Base-by-base conservation (phyloP, 2,888 invertebrate species). In the Drosophila subquinaria region DNA sequence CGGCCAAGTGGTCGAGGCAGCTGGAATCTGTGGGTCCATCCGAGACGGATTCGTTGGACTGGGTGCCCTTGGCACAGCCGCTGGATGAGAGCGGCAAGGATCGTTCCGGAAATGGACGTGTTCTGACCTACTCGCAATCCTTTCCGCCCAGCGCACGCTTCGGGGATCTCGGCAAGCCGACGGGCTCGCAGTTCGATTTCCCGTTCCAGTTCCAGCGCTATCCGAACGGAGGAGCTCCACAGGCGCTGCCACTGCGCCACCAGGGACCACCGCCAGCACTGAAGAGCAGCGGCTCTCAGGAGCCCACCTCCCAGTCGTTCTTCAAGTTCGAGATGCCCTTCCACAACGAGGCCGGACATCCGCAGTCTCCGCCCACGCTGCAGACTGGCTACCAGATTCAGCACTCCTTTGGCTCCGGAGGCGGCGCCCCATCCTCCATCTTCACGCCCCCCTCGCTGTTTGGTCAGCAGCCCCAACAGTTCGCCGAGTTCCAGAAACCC, bases 31-130 rank as follows among this genome's bases (percentile, higher is more conserved):
- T 83, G n/a, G 89, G 79, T 4, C 63, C 86, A 0, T 70, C 86
- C 8, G 83, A 87, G 17, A 65, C 90, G 30, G 92, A 91, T 45
- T 81, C 90, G 4, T 78, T 92, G 47, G 95, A 95, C 64, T 95
- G 95, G 95, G 93, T 95, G 62, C 95, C 95, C 13, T 90, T 95
- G 55, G 93, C 92, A 0, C 91, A 92, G 27, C 90, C 92, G 1
- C 82, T 91, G 11, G 91, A 92, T 50, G 83, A 88, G n/a, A 78
- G 77, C 4, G 76, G 83, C 72, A 92, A 92, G 55, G 92, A 93
- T 82, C 90, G 92, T 60, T 82, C 89, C 43, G 91, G 81, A 40
- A 92, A 89, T 79, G 92, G 80, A 51, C 93, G 93, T 17, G 93
- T 93, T 15, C 69, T 93, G 33, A 92, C 90, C 82, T 94, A 92